Percentiles rank a stretch among this genome's conserved stretches.
Evolutionary conservation across 35 echinoderm and acorn worm species (phyloP).

Genomic region (Heliocidaris erythrogramma): DNA sequence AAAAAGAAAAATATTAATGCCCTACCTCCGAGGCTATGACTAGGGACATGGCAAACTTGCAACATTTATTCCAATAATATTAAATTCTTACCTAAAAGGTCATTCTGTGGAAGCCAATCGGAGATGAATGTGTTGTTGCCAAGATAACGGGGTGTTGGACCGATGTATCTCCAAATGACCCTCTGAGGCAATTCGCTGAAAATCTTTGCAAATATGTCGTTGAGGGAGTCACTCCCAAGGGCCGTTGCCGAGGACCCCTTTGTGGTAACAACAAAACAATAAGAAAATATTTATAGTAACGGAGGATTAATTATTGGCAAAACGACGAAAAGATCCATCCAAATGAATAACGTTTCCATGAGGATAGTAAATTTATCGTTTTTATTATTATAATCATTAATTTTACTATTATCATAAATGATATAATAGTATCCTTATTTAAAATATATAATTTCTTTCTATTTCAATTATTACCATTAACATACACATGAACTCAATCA

Average conservation of each 20-base stretch:
- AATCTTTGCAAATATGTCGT: background rate
- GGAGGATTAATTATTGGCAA: background rate
- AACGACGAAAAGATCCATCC: no score
- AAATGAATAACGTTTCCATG: no score
- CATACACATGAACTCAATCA: no score
- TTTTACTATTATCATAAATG: no score
- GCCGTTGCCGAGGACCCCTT: background rate
- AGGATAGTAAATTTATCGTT: no score
- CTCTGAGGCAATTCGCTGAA: constrained; percentile 49
- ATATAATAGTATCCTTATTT: no score
- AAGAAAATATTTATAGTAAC: background rate
- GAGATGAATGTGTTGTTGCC: constrained; percentile 44
- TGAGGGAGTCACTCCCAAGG: background rate
- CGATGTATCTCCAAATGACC: background rate
- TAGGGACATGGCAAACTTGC: no score
- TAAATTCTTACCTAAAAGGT: constrained; percentile 33
- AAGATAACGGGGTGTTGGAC: background rate
- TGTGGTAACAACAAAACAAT: background rate
- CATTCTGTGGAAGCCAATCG: constrained; percentile 51
- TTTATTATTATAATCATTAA: no score
- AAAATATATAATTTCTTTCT: no score
- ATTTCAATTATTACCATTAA: no score
- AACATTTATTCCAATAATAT: background rate
- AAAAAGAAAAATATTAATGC: no score
- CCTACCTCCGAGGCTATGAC: no score